Base-by-base conservation (phyloP, 2,113 vertebrate species). In the Etheostoma spectabile region DNA sequence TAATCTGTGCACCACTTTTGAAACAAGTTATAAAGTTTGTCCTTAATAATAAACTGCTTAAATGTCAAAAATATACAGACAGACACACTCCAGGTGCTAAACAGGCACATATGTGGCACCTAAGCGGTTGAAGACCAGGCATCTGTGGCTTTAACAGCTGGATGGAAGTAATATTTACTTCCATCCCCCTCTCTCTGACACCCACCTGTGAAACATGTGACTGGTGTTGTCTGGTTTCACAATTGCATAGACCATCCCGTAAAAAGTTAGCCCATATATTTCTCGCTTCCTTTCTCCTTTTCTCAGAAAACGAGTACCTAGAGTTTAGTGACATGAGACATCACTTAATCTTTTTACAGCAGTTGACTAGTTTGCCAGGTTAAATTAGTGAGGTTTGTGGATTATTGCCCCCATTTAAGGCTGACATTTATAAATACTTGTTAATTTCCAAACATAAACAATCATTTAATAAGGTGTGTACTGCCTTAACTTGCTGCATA, bases 211-310 rank as follows among this genome's bases (percentile, higher is more conserved):
- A 74, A 35, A 11, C 38, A 42, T 42, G 10, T 3, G 38, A 42
- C 33, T 35, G 33, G 56, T 70, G 46, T 62, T 0, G 82, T 87
- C 86, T 88, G 77, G 49, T 91, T 90, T 90, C 71, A 53, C 21
- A 30, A 59, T 48, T 45, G 79, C 67, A 77, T 67, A 71, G 75
- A 35, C 68, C 1, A 62, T 74, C 77, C 22, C 80, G 15, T 69
- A 53, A 71, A 67, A 48, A 45, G 14, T 2, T 5, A 0, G 19
- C 1, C 15, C 85, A 83, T 62, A 8, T 79, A 83, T 69, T 56
- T 67, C 63, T 75, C 16, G 16, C 51, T 51, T 49, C 46, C 21
- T 11, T 66, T 46, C 10, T 16, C 46, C 35, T 59, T 2, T 3
- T 24, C n/a, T 76, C 74, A 60, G 63, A 57, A 55, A 22, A 22